Percentiles rank a stretch among this genome's conserved stretches.
Conservation (phyloP, 2,113 vertebrate genomes). For the Fregata magnificens region DNA sequence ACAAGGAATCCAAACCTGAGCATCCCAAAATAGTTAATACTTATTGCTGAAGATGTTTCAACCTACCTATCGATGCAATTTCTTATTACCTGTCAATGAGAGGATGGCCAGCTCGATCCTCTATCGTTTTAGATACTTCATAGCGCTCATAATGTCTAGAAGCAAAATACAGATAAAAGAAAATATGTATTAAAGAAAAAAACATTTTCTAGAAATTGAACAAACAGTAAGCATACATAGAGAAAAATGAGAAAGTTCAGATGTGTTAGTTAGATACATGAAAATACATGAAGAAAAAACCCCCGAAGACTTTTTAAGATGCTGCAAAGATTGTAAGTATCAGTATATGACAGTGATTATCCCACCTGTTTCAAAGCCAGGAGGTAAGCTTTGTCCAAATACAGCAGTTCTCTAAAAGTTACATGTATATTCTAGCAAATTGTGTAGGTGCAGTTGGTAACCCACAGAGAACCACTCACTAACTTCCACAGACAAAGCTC, state of each 20-base stretch:
- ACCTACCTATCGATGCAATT: background rate
- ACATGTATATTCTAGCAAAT: background rate
- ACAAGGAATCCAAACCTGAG: background rate
- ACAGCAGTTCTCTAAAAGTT: background rate
- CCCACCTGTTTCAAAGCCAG: background rate
- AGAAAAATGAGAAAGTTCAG: background rate
- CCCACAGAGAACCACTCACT: background rate
- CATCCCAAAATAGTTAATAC: background rate
- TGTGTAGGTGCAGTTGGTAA: background rate
- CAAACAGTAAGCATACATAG: background rate
- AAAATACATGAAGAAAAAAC: background rate
- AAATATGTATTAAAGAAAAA: background rate
- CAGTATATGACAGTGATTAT: background rate
- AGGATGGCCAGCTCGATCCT: conserved; percentile 32
- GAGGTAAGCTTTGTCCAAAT: background rate
- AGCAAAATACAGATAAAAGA: background rate
- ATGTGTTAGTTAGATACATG: background rate
- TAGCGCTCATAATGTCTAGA: conserved; percentile 49
- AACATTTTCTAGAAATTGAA: background rate
- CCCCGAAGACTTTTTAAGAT: background rate
- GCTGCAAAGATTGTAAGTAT: background rate
- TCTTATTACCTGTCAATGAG: conserved; percentile 52
- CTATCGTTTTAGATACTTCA: conserved; percentile 45
- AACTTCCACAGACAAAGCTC: background rate
- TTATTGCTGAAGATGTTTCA: background rate